phyloP scores from a whole-genome alignment of 2,888 invertebrate genomes.

The Onchidella celtica region DNA sequence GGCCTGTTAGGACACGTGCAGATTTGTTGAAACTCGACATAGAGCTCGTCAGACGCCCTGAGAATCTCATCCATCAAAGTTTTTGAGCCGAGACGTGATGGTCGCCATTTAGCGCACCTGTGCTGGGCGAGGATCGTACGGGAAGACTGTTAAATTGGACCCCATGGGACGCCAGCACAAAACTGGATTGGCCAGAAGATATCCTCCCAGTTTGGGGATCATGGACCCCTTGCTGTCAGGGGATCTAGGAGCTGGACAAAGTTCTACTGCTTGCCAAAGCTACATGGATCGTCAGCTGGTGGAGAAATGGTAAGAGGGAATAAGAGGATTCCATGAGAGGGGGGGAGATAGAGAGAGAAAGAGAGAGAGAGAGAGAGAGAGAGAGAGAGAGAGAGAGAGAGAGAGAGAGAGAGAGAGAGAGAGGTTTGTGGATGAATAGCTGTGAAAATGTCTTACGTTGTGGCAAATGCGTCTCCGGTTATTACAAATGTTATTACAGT shows the following conservation, averaged over 20 bases:
- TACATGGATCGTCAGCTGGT: too few relatives aligned
- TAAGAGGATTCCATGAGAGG: neutral
- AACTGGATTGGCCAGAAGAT: neutral
- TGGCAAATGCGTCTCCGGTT: too few relatives aligned
- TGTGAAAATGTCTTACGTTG: too few relatives aligned
- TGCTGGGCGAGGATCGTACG: neutral
- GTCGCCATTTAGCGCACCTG: slow-evolving; percentile 20
- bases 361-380: slow-evolving; percentile 11
- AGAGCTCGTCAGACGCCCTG: neutral
- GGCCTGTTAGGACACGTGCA: neutral
- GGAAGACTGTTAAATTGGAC: slow-evolving; percentile 23
- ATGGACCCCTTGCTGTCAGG: neutral
- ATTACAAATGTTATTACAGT: too few relatives aligned
- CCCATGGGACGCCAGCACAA: slow-evolving; percentile 12
- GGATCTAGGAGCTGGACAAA: neutral
- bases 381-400: slow-evolving; percentile 6
- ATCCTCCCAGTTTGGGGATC: neutral
- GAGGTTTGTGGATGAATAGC: too few relatives aligned
- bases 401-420: slow-evolving; percentile 4
- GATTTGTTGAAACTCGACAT: neutral
- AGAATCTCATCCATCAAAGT: neutral
- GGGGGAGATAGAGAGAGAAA: neutral
- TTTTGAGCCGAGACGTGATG: neutral
- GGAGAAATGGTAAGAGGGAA: too few relatives aligned
- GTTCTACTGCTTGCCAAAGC: too few relatives aligned